Base-by-base conservation (phyloP, 1,140 invertebrate species). In the Yoshiicerus persimilis region DNA sequence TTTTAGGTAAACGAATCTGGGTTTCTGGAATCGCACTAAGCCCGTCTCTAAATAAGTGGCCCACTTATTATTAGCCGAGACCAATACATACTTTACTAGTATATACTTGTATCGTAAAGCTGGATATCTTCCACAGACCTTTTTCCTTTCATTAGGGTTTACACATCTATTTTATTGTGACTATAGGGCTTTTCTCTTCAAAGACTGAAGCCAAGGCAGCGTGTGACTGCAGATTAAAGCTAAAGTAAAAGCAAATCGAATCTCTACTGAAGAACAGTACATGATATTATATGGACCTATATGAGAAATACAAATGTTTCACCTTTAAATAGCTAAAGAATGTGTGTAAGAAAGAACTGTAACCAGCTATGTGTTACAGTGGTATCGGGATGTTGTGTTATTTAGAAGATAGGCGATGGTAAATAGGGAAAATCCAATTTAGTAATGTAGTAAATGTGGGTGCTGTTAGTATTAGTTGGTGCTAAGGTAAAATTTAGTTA, bases 61-160 rank as follows among this genome's bases (percentile, higher is more conserved):
- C n/a, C n/a, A n/a, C n/a, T n/a, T n/a, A n/a, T n/a, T n/a, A n/a
- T n/a, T n/a, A n/a, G n/a, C n/a, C n/a, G n/a, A n/a, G n/a, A n/a
- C n/a, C n/a, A n/a, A n/a, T n/a, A n/a, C n/a, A n/a, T n/a, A n/a
- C n/a, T n/a, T n/a, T n/a, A n/a, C n/a, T n/a, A n/a, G n/a, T n/a
- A n/a, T n/a, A n/a, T n/a, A n/a, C n/a, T 56, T 16, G 41, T 47
- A 41, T 41, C 39, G 39, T 13, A 41, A 36, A n/a, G n/a, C 30
- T 80, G 38, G 38, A 34, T 80, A 34, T 25, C 75, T 34, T 38
- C 75, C n/a, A n/a, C 32, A 32, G 34, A 80, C 75, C 30, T 27
- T n/a, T 36, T 80, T 32, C 34, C 75, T 80, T 80, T 80, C 75
- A 80, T 80, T 80, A 80, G 75, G 75, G 75, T 36, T 80, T 80